A percentile compares a stretch with the other conserved stretches of the same genome.
Evolutionary conservation across 1,140 invertebrate species (phyloP).

Genomic region (Liolophura sinensis): DNA sequence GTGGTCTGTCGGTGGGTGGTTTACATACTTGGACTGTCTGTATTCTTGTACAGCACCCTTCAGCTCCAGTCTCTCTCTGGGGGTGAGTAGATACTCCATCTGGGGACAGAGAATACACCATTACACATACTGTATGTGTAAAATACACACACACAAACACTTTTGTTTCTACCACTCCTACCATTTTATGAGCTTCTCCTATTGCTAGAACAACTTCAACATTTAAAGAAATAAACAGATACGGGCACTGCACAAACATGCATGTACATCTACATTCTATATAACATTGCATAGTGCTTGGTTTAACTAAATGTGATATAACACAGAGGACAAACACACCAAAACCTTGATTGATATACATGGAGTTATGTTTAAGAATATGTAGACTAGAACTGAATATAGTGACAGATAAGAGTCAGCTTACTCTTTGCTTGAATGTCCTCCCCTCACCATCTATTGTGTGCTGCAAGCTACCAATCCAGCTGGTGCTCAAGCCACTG

Average conservation of each 20-base stretch:
- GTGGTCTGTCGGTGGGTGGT: background rate
- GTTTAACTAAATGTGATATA: too few relatives aligned
- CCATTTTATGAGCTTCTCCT: background rate
- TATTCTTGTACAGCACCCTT: conserved; percentile 20
- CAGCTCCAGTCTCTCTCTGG: conserved; percentile 11
- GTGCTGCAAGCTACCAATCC: conserved; percentile 11
- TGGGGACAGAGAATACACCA: conserved; percentile 2
- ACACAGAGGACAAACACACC: too few relatives aligned
- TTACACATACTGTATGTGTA: background rate
- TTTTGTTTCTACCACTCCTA: background rate
- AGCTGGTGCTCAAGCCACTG: conserved; percentile 38
- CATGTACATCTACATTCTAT: too few relatives aligned
- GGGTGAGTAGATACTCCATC: conserved; percentile 19
- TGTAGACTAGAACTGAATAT: too few relatives aligned
- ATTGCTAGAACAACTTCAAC: too few relatives aligned
- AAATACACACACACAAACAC: background rate
- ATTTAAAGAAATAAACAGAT: background rate
- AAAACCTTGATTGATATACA: too few relatives aligned
- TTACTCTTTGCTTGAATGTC: conserved; percentile 41
- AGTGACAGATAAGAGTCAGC: background rate
- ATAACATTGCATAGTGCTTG: too few relatives aligned
- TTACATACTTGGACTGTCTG: conserved; percentile 14
- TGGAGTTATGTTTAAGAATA: background rate
- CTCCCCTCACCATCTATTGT: conserved; percentile 40
- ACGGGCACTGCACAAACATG: too few relatives aligned